phyloP scores from a whole-genome alignment of 2,888 invertebrate species.

The Cerceris rybyensis region DNA sequence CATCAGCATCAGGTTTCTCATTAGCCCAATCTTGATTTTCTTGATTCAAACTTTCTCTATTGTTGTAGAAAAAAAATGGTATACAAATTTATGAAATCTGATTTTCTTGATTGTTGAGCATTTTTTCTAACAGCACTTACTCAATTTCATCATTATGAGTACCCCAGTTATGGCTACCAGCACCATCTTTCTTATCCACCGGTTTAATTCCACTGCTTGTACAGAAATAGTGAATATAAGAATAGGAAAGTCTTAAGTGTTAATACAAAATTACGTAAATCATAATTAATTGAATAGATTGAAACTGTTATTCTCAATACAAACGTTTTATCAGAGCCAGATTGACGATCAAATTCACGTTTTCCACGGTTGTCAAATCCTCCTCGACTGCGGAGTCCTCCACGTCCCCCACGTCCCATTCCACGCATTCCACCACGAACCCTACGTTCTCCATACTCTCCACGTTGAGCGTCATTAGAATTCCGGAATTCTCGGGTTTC shows the following conservation, averaged over 20 bases:
- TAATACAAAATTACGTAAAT: neutral
- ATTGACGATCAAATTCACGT: slow-evolving; percentile 96
- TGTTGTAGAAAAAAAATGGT: neutral
- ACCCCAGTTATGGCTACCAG: slow-evolving; percentile 98
- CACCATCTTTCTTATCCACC: slow-evolving; percentile 96
- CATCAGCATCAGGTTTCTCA: slow-evolving; percentile 83
- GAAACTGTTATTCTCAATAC: slow-evolving; percentile 68
- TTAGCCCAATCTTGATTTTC: slow-evolving; percentile 78
- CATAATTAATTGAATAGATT: neutral
- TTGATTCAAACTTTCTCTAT: slow-evolving; percentile 78
- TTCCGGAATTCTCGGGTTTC: slow-evolving; percentile 78
- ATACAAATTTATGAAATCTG: neutral
- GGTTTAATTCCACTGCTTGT: slow-evolving; percentile 91
- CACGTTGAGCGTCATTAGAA: slow-evolving; percentile 72
- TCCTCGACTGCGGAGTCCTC: slow-evolving; percentile 77
- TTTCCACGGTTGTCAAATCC: slow-evolving; percentile 90
- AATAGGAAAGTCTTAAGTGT: neutral
- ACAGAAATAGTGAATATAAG: slow-evolving; percentile 14
- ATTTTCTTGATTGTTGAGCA: neutral
- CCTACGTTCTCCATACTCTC: slow-evolving; percentile 72
- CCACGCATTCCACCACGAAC: slow-evolving; percentile 81
- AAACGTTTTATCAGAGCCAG: slow-evolving; percentile 96
- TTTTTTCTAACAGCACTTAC: slow-evolving; percentile 81
- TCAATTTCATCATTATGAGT: slow-evolving; percentile 95
- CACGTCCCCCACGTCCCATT: slow-evolving; percentile 68